Conservation (phyloP, 2,797 vertebrate genomes). For the Luscinia megarhynchos region DNA sequence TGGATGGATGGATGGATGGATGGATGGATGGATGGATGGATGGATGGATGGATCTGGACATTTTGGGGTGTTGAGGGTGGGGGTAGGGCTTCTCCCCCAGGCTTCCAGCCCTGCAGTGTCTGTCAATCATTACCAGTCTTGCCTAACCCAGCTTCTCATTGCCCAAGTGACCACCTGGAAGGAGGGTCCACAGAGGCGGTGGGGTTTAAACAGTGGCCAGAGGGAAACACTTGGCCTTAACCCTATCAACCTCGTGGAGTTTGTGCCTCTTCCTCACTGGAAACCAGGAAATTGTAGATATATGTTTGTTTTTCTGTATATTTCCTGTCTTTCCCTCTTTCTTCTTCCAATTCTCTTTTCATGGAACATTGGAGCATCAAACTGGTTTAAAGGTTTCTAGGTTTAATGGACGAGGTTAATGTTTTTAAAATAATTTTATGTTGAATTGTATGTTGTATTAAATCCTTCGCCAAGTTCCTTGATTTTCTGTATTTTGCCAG, state of each 20-base stretch:
- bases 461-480: neutral
- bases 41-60: neutral
- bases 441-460: neutral
- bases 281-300: neutral
- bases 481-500: neutral
- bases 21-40: neutral
- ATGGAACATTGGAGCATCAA: accelerated
- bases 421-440: neutral
- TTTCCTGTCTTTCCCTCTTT: neutral
- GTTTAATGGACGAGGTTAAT: neutral
- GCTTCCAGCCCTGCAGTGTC: too few species aligned
- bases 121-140: neutral
- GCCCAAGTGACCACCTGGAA: neutral
- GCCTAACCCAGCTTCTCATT: neutral
- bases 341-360: neutral
- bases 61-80: neutral
- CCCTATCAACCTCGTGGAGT: accelerated
- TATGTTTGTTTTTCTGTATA: neutral
- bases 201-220: accelerated
- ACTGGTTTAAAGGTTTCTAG: neutral
- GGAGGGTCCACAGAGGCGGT: too few species aligned
- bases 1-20: neutral
- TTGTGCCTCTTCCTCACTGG: neutral
- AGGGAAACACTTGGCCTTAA: accelerated
- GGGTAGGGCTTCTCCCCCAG: accelerated